Evolutionary conservation across 2,797 vertebrate species (phyloP), one percentile per base, ranked within the genome.

Genomic region (Lithobates pipiens): DNA sequence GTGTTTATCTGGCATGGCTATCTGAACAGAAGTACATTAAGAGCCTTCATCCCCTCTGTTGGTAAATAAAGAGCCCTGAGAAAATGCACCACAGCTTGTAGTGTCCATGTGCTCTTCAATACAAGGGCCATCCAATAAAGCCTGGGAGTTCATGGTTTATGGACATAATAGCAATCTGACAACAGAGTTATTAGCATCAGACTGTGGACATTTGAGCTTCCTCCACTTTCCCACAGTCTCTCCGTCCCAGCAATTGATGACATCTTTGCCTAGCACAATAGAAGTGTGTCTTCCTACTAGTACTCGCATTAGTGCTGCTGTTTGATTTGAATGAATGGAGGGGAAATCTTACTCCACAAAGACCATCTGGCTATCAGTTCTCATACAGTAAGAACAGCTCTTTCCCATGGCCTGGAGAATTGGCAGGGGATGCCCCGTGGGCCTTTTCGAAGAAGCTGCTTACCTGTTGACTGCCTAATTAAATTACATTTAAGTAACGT

Each of bases 331-430:
- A 93, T 93, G 91, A 90, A 90, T 85, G 90, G 78, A 91, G 88
- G 89, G 82, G 85, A 82, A 90, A 92, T 89, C 88, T 90, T 88
- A 89, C 92, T 93, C 94, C 94, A 93, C 92, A 94, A 93, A 94
- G 93, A 91, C 95, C 95, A 95, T 95, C 95, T 95, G 95, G 94
- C 93, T 89, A 91, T 80, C 88, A 82, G 89, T 89, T 88, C 90
- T 93, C 91, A 93, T 89, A 89, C 91, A 89, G 92, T 92, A 89
- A 90, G 90, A 91, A 92, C 92, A 50, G 50, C 91, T 92, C 90
- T 91, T 91, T 88, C 91, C 91, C 91, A 88, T 88, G 81, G 90
- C 86, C 34, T 90, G 89, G 90, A 91, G 88, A 90, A 90, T 91
- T 86, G 89, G 91, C 89, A 90, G 2, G 0, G 86, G 91, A 91